Percentiles rank a stretch among this genome's conserved stretches.
These are phyloP conservation scores for Nasonia vitripennis DNA, from an alignment of 1,140 invertebrate genomes.

Conservation along the genomic window DNA sequence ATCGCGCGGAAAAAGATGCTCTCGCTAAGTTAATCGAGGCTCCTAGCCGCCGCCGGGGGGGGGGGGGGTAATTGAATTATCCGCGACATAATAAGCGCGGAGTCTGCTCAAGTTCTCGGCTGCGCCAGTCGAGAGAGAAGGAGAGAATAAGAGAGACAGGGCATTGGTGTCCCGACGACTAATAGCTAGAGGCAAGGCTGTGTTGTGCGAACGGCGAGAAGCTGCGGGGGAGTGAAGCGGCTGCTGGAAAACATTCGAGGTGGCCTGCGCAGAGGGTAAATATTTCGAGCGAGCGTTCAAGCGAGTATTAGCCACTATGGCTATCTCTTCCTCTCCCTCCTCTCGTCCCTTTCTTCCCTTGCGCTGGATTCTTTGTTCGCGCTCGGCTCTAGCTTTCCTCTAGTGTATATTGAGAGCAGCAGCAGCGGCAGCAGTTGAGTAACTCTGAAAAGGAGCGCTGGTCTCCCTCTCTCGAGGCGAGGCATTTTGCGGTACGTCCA, in stretches of 20 bases:
- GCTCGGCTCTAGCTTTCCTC: not conserved
- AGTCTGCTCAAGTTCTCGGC: conserved; percentile 1
- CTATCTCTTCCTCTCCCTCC: not conserved
- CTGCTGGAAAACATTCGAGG: conserved; percentile 17
- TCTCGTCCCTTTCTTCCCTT: not conserved
- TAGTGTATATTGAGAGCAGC: conserved; percentile 5
- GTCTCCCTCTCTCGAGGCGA: not conserved
- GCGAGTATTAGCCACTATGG: conserved; percentile 2
- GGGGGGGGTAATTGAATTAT: conserved; percentile 20
- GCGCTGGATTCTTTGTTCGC: conserved; percentile 26
- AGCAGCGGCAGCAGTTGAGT: not conserved
- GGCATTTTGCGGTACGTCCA: conserved; percentile 33
- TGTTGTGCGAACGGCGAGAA: not conserved
- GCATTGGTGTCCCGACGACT: not conserved
- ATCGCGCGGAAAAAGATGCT: not conserved
- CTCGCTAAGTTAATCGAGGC: conserved; percentile 28
- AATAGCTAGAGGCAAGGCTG: not conserved
- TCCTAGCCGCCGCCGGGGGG: not conserved
- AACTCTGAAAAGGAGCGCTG: conserved; percentile 25
- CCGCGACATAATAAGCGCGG: conserved; percentile 18
- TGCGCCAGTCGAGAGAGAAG: not conserved
- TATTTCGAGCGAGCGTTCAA: conserved; percentile 26
- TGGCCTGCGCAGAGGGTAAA: not conserved
- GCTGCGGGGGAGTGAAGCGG: not conserved
- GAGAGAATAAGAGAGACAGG: not conserved